Evolutionary conservation across 2,797 vertebrate genomes (phyloP).

Genomic region (Semotilus atromaculatus): DNA sequence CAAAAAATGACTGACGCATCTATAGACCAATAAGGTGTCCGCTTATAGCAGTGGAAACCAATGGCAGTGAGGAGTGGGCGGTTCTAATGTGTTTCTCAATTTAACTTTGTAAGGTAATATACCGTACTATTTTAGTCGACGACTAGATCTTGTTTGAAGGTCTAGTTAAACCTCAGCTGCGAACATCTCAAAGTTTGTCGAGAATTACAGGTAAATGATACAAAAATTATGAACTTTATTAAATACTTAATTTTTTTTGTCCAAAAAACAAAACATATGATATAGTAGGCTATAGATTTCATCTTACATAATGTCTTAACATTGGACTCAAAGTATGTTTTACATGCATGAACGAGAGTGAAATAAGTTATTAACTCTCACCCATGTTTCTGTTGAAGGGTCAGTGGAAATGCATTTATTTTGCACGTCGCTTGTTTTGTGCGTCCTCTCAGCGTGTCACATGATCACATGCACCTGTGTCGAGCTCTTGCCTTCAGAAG

Average conservation of each 20-base stretch:
- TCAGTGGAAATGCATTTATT: slow-evolving; percentile 39
- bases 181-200: not conserved
- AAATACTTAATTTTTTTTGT: not conserved
- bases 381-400: not conserved
- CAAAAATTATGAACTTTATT: not conserved
- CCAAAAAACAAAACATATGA: too few relatives aligned
- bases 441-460: not conserved
- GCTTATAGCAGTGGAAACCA: not conserved
- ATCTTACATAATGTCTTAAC: not conserved
- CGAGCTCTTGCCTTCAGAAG: slow-evolving; percentile 7
- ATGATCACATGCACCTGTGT: not conserved
- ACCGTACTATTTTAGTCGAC: slow-evolving; percentile 25
- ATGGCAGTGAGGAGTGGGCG: not conserved
- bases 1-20: slow-evolving; percentile 20
- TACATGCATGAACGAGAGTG: not conserved
- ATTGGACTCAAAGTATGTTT: not conserved
- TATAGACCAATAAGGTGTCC: slow-evolving; percentile 20
- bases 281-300: not conserved
- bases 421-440: slow-evolving; percentile 14
- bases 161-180: not conserved
- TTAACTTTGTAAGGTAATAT: slow-evolving; percentile 49
- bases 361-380: not conserved
- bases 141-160: not conserved
- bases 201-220: slow-evolving; percentile 25
- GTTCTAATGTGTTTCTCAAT: slow-evolving; percentile 38